Evolutionary conservation across 2,888 invertebrate genomes (phyloP), one percentile per base, ranked within the genome.

Genomic region (Congeria kusceri): DNA sequence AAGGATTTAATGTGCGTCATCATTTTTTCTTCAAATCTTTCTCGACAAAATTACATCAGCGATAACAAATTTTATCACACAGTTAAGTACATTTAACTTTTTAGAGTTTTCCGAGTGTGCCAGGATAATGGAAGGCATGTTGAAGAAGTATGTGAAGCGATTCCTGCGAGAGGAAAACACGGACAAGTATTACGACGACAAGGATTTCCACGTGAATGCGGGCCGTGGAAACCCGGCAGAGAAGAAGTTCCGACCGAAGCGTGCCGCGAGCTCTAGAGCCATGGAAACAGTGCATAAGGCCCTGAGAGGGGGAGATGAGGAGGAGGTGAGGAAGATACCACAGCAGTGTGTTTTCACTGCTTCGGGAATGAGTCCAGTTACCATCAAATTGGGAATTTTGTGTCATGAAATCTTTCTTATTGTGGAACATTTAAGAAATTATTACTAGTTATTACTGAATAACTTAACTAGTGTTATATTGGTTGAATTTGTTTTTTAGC

Each of bases 91-190:
- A 39, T 39, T 58, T 49, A 56, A 49, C 23, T 53, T 63, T 74
- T 5, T 57, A 87, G 88, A 88, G 15, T 83, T 87, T 39, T 81
- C 86, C 9, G 69, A 77, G 25, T 86, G 87, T 86, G 86, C 87
- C 1, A 63, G 76, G 27, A 68, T 77, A 13, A 68, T 88, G 68
- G 86, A 86, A 67, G 73, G 58, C 58, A 77, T 71, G 69, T 56
- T 88, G 11, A 85, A 86, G 69, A 85, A 83, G n/a, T 72, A 78
- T 32, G 65, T 80, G 13, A 85, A 85, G 67, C 70, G 76, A n/a
- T 77, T 84, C 61, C 59, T 86, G 18, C 47, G 67, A 4, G 79
- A 81, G 3, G 82, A 87, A n/a, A 80, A 83, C 18, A 56, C 62
- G 7, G 79, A 82, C 44, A 70, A 59, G 11, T 80, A 81, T 47